These are phyloP conservation scores for Xiphydria camelus DNA, from an alignment of 2,888 invertebrate genomes.

Conservation along the genomic window DNA sequence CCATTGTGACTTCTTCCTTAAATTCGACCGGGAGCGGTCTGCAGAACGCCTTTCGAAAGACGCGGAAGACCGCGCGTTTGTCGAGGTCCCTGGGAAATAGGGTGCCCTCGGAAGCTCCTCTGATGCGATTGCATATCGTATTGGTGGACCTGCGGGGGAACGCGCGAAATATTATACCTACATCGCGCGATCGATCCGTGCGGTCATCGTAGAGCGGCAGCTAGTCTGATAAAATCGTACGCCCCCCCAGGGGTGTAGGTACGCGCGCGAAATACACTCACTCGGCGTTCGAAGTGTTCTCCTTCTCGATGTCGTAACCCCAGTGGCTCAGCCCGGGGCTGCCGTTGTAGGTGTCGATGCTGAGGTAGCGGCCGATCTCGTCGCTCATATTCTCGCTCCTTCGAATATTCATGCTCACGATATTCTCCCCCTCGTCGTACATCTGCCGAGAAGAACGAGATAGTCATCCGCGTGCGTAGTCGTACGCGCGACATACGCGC, in stretches of 20 bases:
- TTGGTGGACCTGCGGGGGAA: conserved; percentile 49
- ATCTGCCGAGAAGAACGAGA: conserved; percentile 57
- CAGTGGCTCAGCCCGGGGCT: conserved; percentile 70
- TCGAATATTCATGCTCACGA: conserved; percentile 61
- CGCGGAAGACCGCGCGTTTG: conserved; percentile 60
- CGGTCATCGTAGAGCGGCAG: too few species aligned
- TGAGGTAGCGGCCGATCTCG: conserved; percentile 48
- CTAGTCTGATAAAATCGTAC: too few species aligned
- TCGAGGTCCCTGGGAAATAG: conserved; percentile 69
- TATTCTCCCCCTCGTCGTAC: conserved; percentile 67
- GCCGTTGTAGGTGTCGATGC: conserved; percentile 60
- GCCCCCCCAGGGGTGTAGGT: too few species aligned
- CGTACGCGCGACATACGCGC: too few species aligned
- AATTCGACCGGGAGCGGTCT: conserved; percentile 66
- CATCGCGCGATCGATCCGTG: too few species aligned
- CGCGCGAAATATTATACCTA: too few species aligned
- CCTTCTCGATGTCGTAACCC: conserved; percentile 61
- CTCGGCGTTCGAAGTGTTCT: conserved; percentile 41
- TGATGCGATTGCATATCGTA: conserved; percentile 69
- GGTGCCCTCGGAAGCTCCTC: conserved; percentile 73
- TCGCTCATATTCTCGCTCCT: conserved; percentile 42
- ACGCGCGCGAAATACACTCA: conserved; percentile 29
- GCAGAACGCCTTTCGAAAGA: conserved; percentile 79
- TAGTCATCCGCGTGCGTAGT: neutral
- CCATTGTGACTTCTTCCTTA: conserved; percentile 42